These are phyloP conservation scores for Istiophorus platypterus DNA, from an alignment of 2,113 vertebrate genomes.

Conservation along the genomic window DNA sequence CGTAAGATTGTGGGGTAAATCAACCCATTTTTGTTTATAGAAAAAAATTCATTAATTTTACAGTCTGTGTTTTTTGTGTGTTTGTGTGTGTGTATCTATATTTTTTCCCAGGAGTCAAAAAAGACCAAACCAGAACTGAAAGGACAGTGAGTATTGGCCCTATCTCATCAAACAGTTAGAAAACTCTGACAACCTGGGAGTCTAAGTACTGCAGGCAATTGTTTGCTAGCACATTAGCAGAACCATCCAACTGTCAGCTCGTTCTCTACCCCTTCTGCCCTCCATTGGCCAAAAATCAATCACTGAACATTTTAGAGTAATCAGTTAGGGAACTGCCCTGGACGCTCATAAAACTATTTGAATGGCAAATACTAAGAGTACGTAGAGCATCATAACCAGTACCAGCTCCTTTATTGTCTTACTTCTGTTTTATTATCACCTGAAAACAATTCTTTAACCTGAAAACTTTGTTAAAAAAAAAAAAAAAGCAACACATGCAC, in stretches of 20 bases:
- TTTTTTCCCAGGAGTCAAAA: background rate
- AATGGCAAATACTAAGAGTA: background rate
- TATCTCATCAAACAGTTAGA: too few relatives aligned
- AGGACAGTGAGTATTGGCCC: background rate
- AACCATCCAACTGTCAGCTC: background rate
- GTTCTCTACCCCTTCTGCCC: background rate
- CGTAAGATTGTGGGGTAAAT: background rate
- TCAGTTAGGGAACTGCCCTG: background rate
- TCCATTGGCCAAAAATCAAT: background rate
- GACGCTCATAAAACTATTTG: too few relatives aligned
- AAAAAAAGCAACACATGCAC: background rate
- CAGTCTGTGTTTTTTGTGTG: too few relatives aligned
- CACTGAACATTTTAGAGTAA: background rate
- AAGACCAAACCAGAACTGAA: background rate
- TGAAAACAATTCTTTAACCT: background rate
- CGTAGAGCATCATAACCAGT: background rate
- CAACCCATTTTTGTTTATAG: too few relatives aligned
- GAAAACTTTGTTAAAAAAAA: background rate
- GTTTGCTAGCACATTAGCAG: background rate
- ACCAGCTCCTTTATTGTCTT: background rate
- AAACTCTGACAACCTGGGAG: background rate
- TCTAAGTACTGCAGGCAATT: background rate
- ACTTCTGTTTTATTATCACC: too few relatives aligned
- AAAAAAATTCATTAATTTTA: too few relatives aligned
- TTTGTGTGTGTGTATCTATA: too few relatives aligned